Base-by-base conservation (phyloP, 1,140 invertebrate species). In the Mylabris phalerata region DNA sequence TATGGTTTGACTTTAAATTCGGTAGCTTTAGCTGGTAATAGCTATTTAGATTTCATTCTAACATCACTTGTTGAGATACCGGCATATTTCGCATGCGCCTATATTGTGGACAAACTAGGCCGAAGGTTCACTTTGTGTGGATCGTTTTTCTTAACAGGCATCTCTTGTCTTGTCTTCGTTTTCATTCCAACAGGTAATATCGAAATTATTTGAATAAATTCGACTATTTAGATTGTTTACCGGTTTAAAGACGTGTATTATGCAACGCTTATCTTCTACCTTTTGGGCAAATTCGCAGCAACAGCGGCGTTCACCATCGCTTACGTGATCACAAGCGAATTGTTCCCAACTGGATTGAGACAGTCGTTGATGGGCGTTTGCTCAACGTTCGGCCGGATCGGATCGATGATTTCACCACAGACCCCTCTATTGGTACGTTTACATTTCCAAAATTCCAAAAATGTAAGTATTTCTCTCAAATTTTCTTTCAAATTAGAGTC, bases 1-100 rank as follows among this genome's bases (percentile, higher is more conserved):
- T 92, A 89, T 71, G 90, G 88, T 0, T 71, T 92, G 3, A 87
- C 87, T 9, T 79, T 91, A 48, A 89, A 89, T 70, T 84, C 88
- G 0, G 86, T 87, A 10, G 78, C 85, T 32, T 75, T 92, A 27
- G 87, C 87, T 3, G 80, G 89, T 67, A 82, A 78, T 49, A 76
- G 79, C 66, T 86, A 87, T 71, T 69, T 80, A 9, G 85, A 86
- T 71, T 87, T 88, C 64, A 81, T 84, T 3, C 77, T 84, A n/a
- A 81, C 85, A 42, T 79, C 81, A 48, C 67, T 81, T 6, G 80
- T 87, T 50, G 86, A 88, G 72, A 80, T 88, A 55, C 86, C 86
- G 9, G 84, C 82, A 0, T 88, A 87, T 58, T 72, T 84, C 41
- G 56, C 84, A 39, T 80, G 82, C 24, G 81, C 83, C 64, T 73